These are phyloP conservation scores for Agapornis roseicollis DNA, from an alignment of 2,113 vertebrate species.

Conservation along the genomic window DNA sequence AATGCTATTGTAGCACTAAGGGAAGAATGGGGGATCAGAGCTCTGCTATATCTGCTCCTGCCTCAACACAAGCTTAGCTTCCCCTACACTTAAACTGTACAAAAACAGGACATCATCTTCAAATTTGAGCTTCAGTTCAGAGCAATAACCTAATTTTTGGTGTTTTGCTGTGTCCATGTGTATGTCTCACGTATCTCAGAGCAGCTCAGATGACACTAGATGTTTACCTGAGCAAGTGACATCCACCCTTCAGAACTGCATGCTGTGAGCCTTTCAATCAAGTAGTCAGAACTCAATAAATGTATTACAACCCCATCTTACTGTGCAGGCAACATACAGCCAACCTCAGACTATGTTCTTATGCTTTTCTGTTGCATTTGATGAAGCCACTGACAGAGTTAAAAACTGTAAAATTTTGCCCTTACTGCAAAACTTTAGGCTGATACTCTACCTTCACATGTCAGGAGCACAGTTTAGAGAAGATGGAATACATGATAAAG, in stretches of 20 bases:
- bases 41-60: background rate
- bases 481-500: background rate
- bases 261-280: background rate
- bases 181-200: background rate
- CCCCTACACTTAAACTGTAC: background rate
- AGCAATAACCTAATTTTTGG: background rate
- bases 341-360: background rate
- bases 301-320: background rate
- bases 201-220: background rate
- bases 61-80: background rate
- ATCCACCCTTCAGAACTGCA: background rate
- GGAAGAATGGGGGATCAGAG: background rate
- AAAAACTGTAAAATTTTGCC: background rate
- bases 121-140: background rate
- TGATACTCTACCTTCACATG: background rate
- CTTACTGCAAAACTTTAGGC: background rate
- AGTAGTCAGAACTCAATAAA: background rate
- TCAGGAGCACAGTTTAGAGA: background rate
- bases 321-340: background rate
- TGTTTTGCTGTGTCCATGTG: background rate
- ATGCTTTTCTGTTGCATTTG: background rate
- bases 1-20: background rate
- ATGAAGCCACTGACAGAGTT: background rate
- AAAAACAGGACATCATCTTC: background rate
- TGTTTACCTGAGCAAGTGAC: background rate